Conservation (phyloP, 2,888 invertebrate species). For the Physocephala rufipes region DNA sequence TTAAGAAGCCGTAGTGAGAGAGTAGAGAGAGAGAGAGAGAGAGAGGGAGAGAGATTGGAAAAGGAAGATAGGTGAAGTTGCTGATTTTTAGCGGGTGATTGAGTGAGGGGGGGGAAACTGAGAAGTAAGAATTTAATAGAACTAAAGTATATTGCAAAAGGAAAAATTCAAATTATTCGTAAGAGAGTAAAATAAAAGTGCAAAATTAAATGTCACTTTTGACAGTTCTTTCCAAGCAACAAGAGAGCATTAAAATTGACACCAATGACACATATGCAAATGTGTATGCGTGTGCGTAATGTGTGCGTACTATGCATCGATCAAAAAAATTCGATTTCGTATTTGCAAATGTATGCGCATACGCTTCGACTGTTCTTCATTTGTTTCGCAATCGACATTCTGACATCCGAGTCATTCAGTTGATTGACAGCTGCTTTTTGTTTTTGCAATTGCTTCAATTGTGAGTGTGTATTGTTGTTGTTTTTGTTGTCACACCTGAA, state of each 20-base stretch:
- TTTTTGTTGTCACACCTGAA: conserved; percentile 1
- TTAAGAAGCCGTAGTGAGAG: too few relatives aligned
- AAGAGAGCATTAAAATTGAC: conserved; percentile 3
- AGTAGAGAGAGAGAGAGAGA: too few relatives aligned
- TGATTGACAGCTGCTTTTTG: conserved; percentile 14
- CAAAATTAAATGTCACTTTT: conserved; percentile 27
- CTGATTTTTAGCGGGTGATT: too few relatives aligned
- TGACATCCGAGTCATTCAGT: conserved; percentile 19
- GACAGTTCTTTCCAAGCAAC: conserved; percentile 19
- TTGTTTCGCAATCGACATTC: background rate
- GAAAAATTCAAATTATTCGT: conserved; percentile 18
- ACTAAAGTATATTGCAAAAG: background rate
- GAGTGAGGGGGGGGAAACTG: too few relatives aligned
- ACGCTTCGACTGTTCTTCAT: background rate
- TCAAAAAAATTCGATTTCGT: background rate
- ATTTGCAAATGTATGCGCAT: background rate
- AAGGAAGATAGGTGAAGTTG: too few relatives aligned
- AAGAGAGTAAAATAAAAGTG: background rate
- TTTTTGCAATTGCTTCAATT: background rate
- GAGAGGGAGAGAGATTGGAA: too few relatives aligned
- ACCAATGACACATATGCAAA: background rate
- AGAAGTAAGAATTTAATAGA: background rate
- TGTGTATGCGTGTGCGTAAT: background rate
- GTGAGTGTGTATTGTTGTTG: background rate
- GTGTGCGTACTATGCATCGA: background rate